Conservation (phyloP, 2,888 invertebrate species). For the Drosophila tripunctata region DNA sequence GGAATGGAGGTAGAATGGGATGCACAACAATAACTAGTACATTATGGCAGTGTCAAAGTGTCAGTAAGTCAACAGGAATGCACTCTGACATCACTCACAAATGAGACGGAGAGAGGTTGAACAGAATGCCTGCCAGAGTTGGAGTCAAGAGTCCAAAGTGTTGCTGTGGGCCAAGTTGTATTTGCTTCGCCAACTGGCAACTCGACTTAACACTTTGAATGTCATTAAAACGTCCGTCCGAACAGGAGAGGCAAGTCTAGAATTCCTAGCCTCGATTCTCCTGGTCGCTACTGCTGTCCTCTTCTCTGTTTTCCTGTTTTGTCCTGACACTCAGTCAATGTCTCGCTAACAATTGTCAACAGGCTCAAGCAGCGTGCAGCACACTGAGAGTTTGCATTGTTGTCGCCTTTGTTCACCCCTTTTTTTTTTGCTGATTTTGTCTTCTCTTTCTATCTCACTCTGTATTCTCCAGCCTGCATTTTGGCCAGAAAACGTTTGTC, state of each 20-base stretch:
- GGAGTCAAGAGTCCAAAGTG: slow-evolving; percentile 1
- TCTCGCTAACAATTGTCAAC: slow-evolving; percentile 80
- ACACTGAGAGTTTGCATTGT: slow-evolving; percentile 51
- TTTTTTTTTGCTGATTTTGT: slow-evolving; percentile 12
- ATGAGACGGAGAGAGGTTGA: background rate
- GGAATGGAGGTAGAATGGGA: background rate
- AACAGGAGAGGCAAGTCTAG: background rate
- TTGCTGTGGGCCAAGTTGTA: slow-evolving; percentile 13
- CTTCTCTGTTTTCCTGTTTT: background rate
- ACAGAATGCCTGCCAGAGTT: background rate
- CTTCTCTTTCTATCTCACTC: background rate
- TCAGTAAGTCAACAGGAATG: slow-evolving; percentile 78
- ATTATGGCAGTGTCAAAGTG: slow-evolving; percentile 64
- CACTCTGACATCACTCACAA: slow-evolving; percentile 66
- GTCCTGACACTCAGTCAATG: slow-evolving; percentile 74
- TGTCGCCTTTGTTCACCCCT: slow-evolving; percentile 44
- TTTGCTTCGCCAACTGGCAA: slow-evolving; percentile 46
- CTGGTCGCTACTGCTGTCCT: background rate
- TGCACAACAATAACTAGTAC: slow-evolving; percentile 23
- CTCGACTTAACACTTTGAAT: slow-evolving; percentile 77
- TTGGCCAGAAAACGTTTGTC: slow-evolving; percentile 71
- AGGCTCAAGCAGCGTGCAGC: slow-evolving; percentile 76
- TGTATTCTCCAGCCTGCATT: slow-evolving; percentile 59
- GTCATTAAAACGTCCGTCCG: slow-evolving; percentile 68
- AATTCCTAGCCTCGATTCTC: slow-evolving; percentile 4